Percentiles rank a stretch among this genome's conserved stretches.
Evolutionary conservation across 2,113 vertebrate genomes (phyloP).

Genomic region (Dendropsophus ebraccatus): DNA sequence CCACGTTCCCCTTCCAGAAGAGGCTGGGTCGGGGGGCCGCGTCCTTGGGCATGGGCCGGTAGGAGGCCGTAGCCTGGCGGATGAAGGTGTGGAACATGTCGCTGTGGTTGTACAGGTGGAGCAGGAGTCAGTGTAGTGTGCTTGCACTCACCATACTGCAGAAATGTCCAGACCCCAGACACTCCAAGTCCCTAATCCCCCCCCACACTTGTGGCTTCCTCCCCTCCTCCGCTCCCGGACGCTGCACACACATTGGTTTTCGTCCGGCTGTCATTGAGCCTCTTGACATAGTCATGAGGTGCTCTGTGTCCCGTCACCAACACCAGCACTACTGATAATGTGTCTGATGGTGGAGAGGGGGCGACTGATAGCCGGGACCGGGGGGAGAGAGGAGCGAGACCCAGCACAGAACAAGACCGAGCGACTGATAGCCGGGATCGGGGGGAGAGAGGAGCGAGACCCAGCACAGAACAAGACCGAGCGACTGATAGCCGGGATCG

Average conservation of each 20-base stretch:
- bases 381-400: conserved; percentile 56
- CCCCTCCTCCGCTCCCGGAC: conserved; percentile 55
- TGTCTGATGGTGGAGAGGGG: conserved; percentile 9
- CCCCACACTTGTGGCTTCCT: conserved; percentile 52
- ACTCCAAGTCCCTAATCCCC: background rate
- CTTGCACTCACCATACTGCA: background rate
- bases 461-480: no score
- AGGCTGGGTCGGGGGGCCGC: conserved; percentile 76
- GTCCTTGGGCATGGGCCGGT: conserved; percentile 79
- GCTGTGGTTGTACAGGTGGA: background rate
- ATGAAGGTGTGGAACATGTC: conserved; percentile 75
- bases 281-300: conserved; percentile 69
- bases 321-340: conserved; percentile 69
- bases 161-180: background rate
- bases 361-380: conserved; percentile 57
- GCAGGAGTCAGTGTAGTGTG: background rate
- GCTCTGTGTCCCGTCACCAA: conserved; percentile 74
- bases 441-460: no score
- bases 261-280: conserved; percentile 75
- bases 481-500: no score
- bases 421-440: no score
- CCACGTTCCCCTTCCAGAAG: conserved; percentile 85
- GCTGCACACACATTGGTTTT: conserved; percentile 68
- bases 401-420: no score
- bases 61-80: conserved; percentile 65